A percentile compares a stretch with the other conserved stretches of the same genome.
phyloP scores from a whole-genome alignment of 2,113 vertebrate species.

The Ceyx melanurus region DNA sequence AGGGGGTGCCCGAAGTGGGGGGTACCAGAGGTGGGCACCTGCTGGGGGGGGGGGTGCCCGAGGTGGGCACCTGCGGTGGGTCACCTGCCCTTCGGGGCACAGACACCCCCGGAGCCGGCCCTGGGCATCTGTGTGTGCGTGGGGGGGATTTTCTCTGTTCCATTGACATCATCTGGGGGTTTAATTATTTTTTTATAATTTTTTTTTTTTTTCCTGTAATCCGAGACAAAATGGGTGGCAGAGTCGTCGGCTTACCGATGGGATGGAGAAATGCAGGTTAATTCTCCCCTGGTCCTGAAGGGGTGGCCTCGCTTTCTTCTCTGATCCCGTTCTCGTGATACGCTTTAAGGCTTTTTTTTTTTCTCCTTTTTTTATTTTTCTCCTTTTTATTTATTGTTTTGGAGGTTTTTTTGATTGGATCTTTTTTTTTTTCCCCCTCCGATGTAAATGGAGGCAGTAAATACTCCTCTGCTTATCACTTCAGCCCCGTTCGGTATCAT shows the following conservation, averaged over 20 bases:
- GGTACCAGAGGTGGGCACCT: background rate
- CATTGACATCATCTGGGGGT: rapidly evolving
- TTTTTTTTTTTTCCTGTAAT: background rate
- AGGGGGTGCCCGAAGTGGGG: background rate
- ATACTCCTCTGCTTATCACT: background rate
- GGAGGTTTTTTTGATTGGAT: background rate
- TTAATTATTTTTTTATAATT: background rate
- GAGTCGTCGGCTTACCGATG: background rate
- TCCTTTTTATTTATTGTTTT: background rate
- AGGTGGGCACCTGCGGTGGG: conserved; percentile 10
- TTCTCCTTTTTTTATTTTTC: background rate
- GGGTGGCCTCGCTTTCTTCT: conserved; percentile 13
- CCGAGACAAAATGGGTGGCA: conserved; percentile 55
- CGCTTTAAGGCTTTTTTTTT: background rate
- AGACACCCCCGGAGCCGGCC: background rate
- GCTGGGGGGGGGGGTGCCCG: background rate
- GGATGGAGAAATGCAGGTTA: conserved; percentile 46
- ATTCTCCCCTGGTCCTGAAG: conserved; percentile 24
- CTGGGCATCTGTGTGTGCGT: no score
- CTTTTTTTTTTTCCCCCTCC: background rate
- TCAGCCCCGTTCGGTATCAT: rapidly evolving
- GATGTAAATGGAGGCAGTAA: background rate
- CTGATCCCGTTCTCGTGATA: conserved; percentile 44
- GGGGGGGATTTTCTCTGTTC: no score
- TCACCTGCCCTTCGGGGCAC: background rate